Conservation (phyloP, 2,113 vertebrate genomes). For the Oncorhynchus gorbuscha region DNA sequence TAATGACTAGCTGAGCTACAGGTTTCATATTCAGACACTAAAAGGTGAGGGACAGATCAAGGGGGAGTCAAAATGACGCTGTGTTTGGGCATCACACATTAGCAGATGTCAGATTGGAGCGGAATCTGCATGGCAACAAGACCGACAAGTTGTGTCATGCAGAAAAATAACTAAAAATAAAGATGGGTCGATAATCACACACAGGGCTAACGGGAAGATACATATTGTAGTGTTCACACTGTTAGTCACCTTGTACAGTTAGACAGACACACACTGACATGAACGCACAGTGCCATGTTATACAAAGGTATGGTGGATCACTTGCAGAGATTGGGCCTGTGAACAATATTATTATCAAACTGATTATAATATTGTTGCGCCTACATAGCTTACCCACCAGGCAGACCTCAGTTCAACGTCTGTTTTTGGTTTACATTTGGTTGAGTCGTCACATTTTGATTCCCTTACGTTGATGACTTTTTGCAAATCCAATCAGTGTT, state of each 20-base stretch:
- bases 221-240: too few species aligned
- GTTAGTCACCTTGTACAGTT: too few species aligned
- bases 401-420: too few species aligned
- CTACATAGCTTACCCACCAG: neutral
- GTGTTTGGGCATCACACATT: slow-evolving; percentile 48
- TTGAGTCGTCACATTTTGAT: too few species aligned
- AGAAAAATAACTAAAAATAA: slow-evolving; percentile 35
- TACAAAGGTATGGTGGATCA: neutral
- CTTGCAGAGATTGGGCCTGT: neutral
- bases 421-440: too few species aligned
- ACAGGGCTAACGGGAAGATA: too few species aligned
- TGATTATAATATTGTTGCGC: neutral
- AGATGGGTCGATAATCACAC: neutral
- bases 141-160: slow-evolving; percentile 56
- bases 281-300: neutral
- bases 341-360: slow-evolving; percentile 4
- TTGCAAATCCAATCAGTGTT: too few species aligned
- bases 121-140: slow-evolving; percentile 33
- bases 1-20: slow-evolving; percentile 21
- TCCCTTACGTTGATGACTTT: too few species aligned
- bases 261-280: slow-evolving; percentile 10
- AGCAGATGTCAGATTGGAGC: slow-evolving; percentile 46
- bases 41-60: slow-evolving; percentile 48
- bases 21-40: slow-evolving; percentile 37
- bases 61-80: slow-evolving; percentile 32